These are phyloP conservation scores for Apostichopus parvimensis DNA, from an alignment of 35 echinoderm and acorn worm genomes.

Conservation along the genomic window DNA sequence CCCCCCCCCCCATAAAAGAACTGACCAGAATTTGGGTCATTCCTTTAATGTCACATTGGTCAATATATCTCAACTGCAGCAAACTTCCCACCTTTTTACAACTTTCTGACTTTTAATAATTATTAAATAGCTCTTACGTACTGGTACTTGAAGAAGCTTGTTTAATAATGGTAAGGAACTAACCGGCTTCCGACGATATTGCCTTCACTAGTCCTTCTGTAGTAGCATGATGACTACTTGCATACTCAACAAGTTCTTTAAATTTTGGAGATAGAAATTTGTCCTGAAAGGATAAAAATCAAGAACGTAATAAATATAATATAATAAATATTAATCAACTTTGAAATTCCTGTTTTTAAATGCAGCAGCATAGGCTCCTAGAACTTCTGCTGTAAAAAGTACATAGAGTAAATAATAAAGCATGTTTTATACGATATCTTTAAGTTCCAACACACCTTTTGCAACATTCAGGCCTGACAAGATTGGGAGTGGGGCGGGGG, in stretches of 20 bases:
- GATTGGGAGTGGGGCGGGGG: neutral
- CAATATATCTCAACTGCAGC: no score
- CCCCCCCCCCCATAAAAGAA: no score
- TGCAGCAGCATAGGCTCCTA: neutral
- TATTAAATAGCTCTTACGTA: no score
- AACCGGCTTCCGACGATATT: conserved; percentile 70
- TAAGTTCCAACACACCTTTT: no score
- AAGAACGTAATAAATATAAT: neutral
- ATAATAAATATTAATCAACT: neutral
- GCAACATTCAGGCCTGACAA: neutral
- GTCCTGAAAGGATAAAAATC: conserved; percentile 53
- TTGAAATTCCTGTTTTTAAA: neutral
- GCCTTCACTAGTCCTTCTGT: conserved; percentile 51
- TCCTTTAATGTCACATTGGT: no score
- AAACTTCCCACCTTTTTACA: no score
- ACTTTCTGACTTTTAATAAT: no score
- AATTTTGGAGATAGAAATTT: conserved; percentile 70
- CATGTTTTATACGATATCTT: no score
- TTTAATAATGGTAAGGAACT: no score
- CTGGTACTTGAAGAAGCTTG: no score
- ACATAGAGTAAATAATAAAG: neutral
- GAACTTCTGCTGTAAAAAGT: neutral
- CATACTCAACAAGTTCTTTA: conserved; percentile 62
- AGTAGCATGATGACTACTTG: conserved; percentile 41
- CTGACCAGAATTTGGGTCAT: no score